Base-by-base conservation (phyloP, 2,797 vertebrate genomes). In the Acanthurus tractus region DNA sequence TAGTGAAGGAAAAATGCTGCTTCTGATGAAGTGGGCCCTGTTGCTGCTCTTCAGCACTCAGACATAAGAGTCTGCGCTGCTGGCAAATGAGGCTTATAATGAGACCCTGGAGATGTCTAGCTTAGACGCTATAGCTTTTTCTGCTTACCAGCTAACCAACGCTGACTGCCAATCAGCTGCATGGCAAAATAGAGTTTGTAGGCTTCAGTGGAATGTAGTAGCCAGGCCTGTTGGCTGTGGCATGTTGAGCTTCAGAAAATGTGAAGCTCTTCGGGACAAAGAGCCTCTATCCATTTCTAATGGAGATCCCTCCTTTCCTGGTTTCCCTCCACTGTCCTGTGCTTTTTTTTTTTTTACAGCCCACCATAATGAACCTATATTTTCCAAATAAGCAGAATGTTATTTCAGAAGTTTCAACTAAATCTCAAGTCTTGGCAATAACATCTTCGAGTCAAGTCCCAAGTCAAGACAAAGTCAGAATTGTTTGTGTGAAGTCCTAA, bases 81-180 rank as follows among this genome's bases (percentile, higher is more conserved):
- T 54, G 89, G 65, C 17, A 38, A 84, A 74, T 65, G 79, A 78
- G 80, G 50, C 76, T 68, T 65, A 56, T 86, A 88, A 89, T 78
- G 82, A 88, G 84, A 67, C 86, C 86, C 90, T 15, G 79, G 87
- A 87, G 85, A 88, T 85, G 81, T 86, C 80, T 44, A 55, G 64
- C 78, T 82, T 45, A 59, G 66, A 52, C 71, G 83, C 49, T 53
- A 18, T 23, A 54, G 81, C 65, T 71, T 64, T 79, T 63, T 84
- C 77, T 86, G 73, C 78, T 85, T 69, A 84, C 67, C 68, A 42
- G 69, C 71, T 76, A 77, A 82, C 76, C 46, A 65, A 70, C 22
- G 15, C 29, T 38, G 84, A 76, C 80, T 86, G 81, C 81, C 83
- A 88, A 79, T 91, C 86, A 81, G 79, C 63, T n/a, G 56, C 57